A percentile compares a stretch with the other conserved stretches of the same genome.
Evolutionary conservation across 2,113 vertebrate species (phyloP).

Genomic region (Protobothrops flavoviridis): DNA sequence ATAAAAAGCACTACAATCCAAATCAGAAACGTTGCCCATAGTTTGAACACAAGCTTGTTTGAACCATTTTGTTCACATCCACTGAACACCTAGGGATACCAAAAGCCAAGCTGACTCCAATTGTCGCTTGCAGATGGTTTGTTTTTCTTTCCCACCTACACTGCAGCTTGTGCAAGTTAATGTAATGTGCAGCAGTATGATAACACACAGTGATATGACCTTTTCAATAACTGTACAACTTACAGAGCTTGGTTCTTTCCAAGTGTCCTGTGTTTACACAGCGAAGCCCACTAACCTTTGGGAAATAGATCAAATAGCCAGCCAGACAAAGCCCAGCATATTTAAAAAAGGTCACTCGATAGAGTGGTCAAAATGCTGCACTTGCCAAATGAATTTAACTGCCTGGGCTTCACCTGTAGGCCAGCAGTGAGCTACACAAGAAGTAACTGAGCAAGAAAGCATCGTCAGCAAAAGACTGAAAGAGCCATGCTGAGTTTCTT

Average conservation of each 20-base stretch:
- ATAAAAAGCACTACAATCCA: not conserved
- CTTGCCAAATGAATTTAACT: not conserved
- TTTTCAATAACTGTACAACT: not conserved
- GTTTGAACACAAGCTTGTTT: not conserved
- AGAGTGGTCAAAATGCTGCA: fast-evolving
- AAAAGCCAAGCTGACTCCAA: not conserved
- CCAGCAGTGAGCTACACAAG: not conserved
- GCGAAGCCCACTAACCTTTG: slow-evolving; percentile 1
- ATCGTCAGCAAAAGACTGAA: fast-evolving
- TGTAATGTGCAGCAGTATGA: not conserved
- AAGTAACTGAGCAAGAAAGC: fast-evolving
- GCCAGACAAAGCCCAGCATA: not conserved
- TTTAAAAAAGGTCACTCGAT: slow-evolving; percentile 19
- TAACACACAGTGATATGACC: not conserved
- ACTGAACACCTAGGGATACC: too few species aligned
- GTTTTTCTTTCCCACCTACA: too few species aligned
- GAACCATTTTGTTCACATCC: not conserved
- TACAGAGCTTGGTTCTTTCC: not conserved
- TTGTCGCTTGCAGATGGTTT: not conserved
- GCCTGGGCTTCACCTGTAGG: fast-evolving
- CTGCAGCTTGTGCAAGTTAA: not conserved
- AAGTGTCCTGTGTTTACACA: slow-evolving; percentile 6
- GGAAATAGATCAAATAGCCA: not conserved
- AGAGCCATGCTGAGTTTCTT: fast-evolving
- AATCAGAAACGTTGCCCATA: not conserved